Conservation (phyloP, 2,113 vertebrate species). For the Pleuronectes platessa region DNA sequence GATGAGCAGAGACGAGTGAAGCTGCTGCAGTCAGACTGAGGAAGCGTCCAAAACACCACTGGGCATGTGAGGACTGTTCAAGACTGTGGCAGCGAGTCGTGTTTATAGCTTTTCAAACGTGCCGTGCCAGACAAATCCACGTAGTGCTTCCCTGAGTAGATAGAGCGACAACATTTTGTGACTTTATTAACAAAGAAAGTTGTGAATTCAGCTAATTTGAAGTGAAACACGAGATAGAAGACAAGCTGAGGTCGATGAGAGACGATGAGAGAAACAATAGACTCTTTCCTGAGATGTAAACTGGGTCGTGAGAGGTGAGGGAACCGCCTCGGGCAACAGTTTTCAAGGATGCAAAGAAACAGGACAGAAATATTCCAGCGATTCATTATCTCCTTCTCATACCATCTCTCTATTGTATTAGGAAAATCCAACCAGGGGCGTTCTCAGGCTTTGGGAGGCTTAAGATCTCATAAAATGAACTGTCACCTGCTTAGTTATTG, state of each 20-base stretch:
- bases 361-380: slow-evolving; percentile 62
- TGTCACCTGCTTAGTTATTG: slow-evolving; percentile 82
- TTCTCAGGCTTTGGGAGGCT: slow-evolving; percentile 77
- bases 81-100: slow-evolving; percentile 35
- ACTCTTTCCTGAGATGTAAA: slow-evolving; percentile 48
- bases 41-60: slow-evolving; percentile 48
- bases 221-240: background rate
- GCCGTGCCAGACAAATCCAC: slow-evolving; percentile 47
- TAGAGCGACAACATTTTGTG: slow-evolving; percentile 17
- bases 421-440: slow-evolving; percentile 71
- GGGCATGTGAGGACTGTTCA: slow-evolving; percentile 22
- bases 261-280: background rate
- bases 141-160: slow-evolving; percentile 34
- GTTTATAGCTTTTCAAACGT: slow-evolving; percentile 27
- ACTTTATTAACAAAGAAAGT: slow-evolving; percentile 20
- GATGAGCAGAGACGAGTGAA: slow-evolving; percentile 51
- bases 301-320: slow-evolving; percentile 47
- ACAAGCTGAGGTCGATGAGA: background rate
- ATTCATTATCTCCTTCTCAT: slow-evolving; percentile 75
- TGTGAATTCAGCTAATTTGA: slow-evolving; percentile 7
- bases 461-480: slow-evolving; percentile 84
- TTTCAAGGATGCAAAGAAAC: slow-evolving; percentile 67
- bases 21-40: slow-evolving; percentile 32
- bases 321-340: slow-evolving; percentile 43
- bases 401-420: slow-evolving; percentile 71